Evolutionary conservation across 2,113 vertebrate genomes (phyloP), one percentile per base, ranked within the genome.

Genomic region (Amblyopsis rosae): DNA sequence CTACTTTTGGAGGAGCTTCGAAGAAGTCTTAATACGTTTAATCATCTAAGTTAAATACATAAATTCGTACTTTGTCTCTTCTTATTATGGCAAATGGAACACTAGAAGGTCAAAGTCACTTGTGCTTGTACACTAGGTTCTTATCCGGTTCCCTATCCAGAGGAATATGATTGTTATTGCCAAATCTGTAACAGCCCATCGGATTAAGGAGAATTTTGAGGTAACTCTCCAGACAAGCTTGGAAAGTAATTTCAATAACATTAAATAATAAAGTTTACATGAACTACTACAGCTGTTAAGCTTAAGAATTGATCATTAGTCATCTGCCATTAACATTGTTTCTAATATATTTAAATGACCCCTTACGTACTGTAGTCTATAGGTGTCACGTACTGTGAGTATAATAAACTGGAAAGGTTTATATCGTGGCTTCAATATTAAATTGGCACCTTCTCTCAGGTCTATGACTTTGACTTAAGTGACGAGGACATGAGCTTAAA

Each of bases 401-500:
- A 41, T 8, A 41, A 41, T 41, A 7, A 41, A 41, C 35, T 41
- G 35, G 35, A 41, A 7, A 41, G 35, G 13, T 53, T 53, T 6
- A 53, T 2, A 13, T 53, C 15, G 51, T 62, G 15, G 7, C 41
- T 45, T 46, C 9, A 62, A 47, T 17, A 46, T n/a, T 26, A 15
- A 1, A n/a, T 12, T 63, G 16, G 58, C 9, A 69, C 26, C 69
- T 72, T 19, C 0, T 17, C 33, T 3, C 59, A 97, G 96, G 82
- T 96, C n/a, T 95, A 96, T 92, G 94, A 96, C 84, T 96, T 97
- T 73, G 88, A 95, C 15, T 68, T 98, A 69, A 93, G 82, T 60
- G 84, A 90, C 1, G 92, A 93, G 0, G 95, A 96, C 10, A 92
- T 96, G 53, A 85, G 89, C 80, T 93, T 94, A 67, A 94, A 94